Evolutionary conservation across 2,113 vertebrate species (phyloP).

Genomic region (Struthidea cinerea): DNA sequence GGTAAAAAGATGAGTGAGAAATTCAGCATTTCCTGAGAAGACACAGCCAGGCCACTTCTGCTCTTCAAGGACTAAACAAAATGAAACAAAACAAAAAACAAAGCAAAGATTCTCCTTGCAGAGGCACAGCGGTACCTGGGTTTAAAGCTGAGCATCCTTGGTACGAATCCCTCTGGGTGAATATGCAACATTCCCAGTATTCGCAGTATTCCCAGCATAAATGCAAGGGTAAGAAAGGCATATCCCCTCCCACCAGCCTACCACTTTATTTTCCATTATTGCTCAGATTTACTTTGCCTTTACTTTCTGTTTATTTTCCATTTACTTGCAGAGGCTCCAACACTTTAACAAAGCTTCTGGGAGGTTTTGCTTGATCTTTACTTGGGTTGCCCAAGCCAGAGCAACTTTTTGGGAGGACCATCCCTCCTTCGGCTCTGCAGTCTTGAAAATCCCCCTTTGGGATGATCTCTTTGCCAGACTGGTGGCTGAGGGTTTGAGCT

Average conservation of each 20-base stretch:
- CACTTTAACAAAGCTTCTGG: background rate
- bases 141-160: background rate
- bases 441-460: background rate
- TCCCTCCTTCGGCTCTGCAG: background rate
- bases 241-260: background rate
- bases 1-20: background rate
- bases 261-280: accelerated
- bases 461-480: accelerated
- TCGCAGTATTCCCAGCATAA: background rate
- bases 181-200: background rate
- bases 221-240: background rate
- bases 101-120: background rate
- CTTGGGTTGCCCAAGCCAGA: background rate
- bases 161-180: background rate
- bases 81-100: accelerated
- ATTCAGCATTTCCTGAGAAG: background rate
- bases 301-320: accelerated
- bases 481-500: background rate
- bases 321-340: accelerated
- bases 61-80: background rate
- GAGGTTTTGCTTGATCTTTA: background rate
- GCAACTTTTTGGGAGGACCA: background rate
- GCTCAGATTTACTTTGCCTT: background rate
- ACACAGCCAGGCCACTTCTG: background rate
- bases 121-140: background rate